Evolutionary conservation across 2,888 invertebrate genomes (phyloP), one percentile per base, ranked within the genome.

Genomic region (Serrognathus titanus): DNA sequence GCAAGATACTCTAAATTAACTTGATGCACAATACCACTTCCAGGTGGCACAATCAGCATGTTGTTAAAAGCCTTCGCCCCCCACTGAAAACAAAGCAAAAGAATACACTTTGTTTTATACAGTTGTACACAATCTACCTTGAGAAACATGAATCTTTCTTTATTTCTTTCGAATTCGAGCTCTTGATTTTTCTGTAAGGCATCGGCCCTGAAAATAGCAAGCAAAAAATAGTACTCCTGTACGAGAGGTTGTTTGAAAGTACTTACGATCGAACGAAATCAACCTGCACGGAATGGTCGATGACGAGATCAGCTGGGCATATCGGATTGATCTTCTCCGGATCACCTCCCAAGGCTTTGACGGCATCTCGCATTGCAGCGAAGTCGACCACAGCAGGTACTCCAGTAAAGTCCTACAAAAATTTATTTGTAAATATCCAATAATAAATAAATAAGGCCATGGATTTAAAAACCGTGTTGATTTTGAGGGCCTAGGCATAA

Each of bases 331-430:
- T 97, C 75, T 89, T 90, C 66, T 94, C 84, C 0, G 97, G 92
- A 79, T 97, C 84, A 0, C 96, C 97, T 0, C 91, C 91, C 3
- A 98, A 80, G 16, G 82, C 79, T 65, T 89, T 85, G 0, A 99
- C 94, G 0, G 97, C 96, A 78, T 97, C 97, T 57, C 98, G 82
- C 98, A 99, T 98, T 1, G 97, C 96, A 10, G 98, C 98, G 80
- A 99, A 95, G 79, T 99, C 98, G 0, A 99, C 98, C 20, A 99
- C 95, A 0, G 97, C 97, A 1, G 98, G 98, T 0, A 99, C 97
- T 2, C 98, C 98, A 10, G 97, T 99, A 63, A 94, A 86, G 75
- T 94, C 94, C 91, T 94, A 74, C 2, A 68, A 60, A 58, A 50
- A 57, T n/a, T 12, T 5, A 48, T 52, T 24, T 48, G 35, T 11